These are phyloP conservation scores for Sipha maydis DNA, from an alignment of 2,888 invertebrate species.

Conservation along the genomic window DNA sequence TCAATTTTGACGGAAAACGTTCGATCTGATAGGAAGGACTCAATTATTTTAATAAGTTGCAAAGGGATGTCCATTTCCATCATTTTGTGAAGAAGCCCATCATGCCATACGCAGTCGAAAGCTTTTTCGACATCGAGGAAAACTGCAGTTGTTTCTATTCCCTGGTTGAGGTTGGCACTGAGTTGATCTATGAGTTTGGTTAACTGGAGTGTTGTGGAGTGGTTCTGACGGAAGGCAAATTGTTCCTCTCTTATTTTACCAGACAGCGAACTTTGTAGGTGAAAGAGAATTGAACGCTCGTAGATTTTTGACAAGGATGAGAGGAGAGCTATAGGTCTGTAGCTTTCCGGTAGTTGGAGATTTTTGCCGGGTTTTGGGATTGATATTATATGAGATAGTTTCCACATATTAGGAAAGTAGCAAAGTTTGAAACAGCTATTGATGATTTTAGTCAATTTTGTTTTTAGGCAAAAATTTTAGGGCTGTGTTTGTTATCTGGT, in stretches of 20 bases:
- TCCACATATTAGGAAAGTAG: not conserved
- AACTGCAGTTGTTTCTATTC: not conserved
- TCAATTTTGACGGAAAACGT: not conserved
- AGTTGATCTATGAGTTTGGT: slow-evolving; percentile 7
- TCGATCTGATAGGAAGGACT: slow-evolving; percentile 24
- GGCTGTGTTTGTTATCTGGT: not conserved
- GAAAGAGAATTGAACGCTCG: not conserved
- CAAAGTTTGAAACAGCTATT: not conserved
- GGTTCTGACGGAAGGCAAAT: slow-evolving; percentile 1
- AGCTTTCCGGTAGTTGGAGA: not conserved
- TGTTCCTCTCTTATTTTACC: too few relatives aligned
- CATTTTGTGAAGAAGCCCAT: slow-evolving; percentile 1
- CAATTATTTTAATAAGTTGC: not conserved
- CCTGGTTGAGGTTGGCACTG: not conserved
- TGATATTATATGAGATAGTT: not conserved
- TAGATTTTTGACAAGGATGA: not conserved
- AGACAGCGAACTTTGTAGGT: too few relatives aligned
- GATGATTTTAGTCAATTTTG: not conserved
- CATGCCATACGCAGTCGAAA: slow-evolving; percentile 8
- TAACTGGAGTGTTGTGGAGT: not conserved
- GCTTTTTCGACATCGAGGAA: slow-evolving; percentile 18
- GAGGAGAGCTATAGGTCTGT: too few relatives aligned
- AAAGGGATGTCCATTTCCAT: not conserved
- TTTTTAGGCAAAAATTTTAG: not conserved
- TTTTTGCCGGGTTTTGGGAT: slow-evolving; percentile 11